Conservation (phyloP, 2,113 vertebrate genomes). For the Platichthys flesus region DNA sequence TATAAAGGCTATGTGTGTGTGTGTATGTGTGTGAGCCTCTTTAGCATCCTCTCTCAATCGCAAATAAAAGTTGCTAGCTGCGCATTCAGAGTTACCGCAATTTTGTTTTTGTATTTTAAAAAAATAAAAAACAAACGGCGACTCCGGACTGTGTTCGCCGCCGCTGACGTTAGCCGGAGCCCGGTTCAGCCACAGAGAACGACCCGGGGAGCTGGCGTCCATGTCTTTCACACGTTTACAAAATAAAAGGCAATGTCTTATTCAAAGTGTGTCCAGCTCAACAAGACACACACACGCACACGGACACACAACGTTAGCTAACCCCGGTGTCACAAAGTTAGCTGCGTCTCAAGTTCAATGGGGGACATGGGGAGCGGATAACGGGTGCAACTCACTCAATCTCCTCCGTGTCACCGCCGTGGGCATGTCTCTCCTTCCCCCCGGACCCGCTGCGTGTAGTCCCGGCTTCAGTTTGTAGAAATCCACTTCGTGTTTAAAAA, state of each 20-base stretch:
- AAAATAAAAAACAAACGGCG: not conserved
- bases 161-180: constrained; percentile 27
- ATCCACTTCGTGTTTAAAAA: constrained; percentile 67
- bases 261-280: not conserved
- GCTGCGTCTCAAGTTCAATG: constrained; percentile 55
- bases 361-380: constrained; percentile 28
- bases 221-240: not conserved
- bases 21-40: not conserved
- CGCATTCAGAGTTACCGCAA: not conserved
- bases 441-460: constrained; percentile 48
- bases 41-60: not conserved
- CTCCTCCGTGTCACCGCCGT: constrained; percentile 76
- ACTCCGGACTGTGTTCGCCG: constrained; percentile 55
- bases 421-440: constrained; percentile 75
- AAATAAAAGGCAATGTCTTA: not conserved
- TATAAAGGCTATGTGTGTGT: too few species aligned
- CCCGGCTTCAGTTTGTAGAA: constrained; percentile 58
- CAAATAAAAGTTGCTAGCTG: constrained; percentile 47
- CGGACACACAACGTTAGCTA: not conserved
- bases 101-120: not conserved
- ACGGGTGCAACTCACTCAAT: constrained; percentile 78
- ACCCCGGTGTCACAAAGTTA: constrained; percentile 29
- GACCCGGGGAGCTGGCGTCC: constrained; percentile 14
- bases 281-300: not conserved
- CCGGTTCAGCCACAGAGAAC: not conserved